Conservation (phyloP, 2,888 invertebrate genomes). For the Pristionchus japonicus region DNA sequence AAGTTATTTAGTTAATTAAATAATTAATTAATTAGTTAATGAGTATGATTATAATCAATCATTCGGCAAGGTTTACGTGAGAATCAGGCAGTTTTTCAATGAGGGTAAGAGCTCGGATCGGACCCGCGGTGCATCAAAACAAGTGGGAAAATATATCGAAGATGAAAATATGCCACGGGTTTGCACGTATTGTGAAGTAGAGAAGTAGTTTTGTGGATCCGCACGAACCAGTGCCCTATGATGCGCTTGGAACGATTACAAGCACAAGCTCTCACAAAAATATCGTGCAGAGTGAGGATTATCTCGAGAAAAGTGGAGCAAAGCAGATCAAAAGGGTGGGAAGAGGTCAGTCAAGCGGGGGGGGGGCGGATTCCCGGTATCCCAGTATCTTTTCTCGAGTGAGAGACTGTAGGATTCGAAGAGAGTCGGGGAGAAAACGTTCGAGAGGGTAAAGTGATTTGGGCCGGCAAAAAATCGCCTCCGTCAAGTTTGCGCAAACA, state of each 20-base stretch:
- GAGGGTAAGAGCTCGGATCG: background rate
- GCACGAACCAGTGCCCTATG: no score
- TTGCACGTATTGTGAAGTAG: background rate
- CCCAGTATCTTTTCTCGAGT: background rate
- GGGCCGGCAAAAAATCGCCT: background rate
- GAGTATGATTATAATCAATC: no score
- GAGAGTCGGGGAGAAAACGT: background rate
- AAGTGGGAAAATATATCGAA: background rate
- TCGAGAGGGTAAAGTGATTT: slow-evolving; percentile 31
- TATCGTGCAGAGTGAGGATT: background rate
- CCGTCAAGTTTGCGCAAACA: slow-evolving; percentile 11
- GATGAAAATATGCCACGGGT: background rate
- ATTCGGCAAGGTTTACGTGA: background rate
- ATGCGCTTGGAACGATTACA: no score
- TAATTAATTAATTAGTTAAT: background rate
- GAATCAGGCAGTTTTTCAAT: background rate
- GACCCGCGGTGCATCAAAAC: background rate
- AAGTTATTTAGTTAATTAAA: background rate
- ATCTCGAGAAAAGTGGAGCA: background rate
- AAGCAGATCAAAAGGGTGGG: slow-evolving; percentile 27
- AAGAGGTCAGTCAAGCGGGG: background rate
- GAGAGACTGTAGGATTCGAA: background rate
- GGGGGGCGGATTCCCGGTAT: background rate
- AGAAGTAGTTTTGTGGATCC: no score
- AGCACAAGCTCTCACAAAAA: background rate